phyloP scores from a whole-genome alignment of 2,888 invertebrate species.

The Mycogona germanica region DNA sequence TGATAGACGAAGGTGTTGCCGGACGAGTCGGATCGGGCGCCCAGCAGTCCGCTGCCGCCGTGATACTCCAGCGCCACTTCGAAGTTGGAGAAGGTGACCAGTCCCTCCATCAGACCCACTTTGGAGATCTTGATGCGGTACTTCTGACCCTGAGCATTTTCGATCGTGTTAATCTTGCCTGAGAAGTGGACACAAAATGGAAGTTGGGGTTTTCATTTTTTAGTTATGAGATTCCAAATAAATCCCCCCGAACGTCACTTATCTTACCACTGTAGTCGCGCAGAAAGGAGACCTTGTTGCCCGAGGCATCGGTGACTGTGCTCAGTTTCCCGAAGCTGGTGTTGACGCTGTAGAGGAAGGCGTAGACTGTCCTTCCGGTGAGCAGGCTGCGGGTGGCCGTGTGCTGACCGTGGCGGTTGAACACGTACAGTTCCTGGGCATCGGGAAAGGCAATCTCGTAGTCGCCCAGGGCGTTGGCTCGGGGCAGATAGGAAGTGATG shows the following conservation, averaged over 20 bases:
- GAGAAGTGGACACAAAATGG: too few relatives aligned
- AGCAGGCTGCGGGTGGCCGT: conserved; percentile 86
- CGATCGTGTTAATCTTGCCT: conserved; percentile 71
- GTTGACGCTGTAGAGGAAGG: conserved; percentile 65
- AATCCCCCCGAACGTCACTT: too few relatives aligned
- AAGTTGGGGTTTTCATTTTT: too few relatives aligned
- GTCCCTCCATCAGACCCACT: conserved; percentile 33
- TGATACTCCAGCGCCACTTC: conserved; percentile 34
- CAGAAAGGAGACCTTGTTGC: conserved; percentile 80
- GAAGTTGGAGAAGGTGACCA: conserved; percentile 32
- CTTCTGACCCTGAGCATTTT: conserved; percentile 33
- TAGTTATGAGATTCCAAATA: too few relatives aligned
- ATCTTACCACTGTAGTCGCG: conserved; percentile 63
- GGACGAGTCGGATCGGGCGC: conserved; percentile 32
- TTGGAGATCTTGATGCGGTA: conserved; percentile 21
- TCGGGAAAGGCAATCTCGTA: conserved; percentile 93
- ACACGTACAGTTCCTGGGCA: conserved; percentile 86
- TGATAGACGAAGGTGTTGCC: conserved; percentile 62
- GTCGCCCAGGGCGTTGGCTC: conserved; percentile 43
- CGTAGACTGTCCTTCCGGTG: conserved; percentile 87
- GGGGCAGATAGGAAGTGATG: conserved; percentile 25
- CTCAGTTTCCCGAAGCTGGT: conserved; percentile 69
- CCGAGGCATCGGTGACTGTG: conserved; percentile 78
- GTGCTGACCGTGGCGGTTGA: conserved; percentile 88
- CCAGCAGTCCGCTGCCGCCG: conserved; percentile 34